Conservation (phyloP, 2,888 invertebrate genomes). For the Acleris literana region DNA sequence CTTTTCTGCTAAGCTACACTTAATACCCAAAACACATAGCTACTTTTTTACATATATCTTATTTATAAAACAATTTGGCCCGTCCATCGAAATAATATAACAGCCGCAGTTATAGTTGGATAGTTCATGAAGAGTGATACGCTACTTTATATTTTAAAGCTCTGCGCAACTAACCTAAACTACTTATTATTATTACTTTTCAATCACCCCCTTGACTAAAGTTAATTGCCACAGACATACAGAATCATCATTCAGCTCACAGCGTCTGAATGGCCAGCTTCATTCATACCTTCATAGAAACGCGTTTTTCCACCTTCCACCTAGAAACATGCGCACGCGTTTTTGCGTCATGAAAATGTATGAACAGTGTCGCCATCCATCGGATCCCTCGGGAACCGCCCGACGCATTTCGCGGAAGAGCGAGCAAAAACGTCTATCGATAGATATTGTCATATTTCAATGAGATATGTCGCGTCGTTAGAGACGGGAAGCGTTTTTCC, state of each 20-base stretch:
- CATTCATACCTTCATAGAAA: constrained; percentile 27
- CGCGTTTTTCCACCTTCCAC: constrained; percentile 21
- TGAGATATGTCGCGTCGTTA: constrained; percentile 26
- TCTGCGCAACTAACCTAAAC: no score
- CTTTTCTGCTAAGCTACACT: no score
- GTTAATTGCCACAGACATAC: not conserved
- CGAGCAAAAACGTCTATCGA: constrained; percentile 12
- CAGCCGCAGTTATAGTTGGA: no score
- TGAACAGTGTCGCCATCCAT: constrained; percentile 28
- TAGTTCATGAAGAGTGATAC: no score
- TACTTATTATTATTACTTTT: no score
- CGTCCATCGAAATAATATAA: no score
- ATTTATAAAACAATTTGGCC: no score
- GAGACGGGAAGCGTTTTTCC: constrained; percentile 24
- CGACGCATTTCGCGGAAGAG: constrained; percentile 17
- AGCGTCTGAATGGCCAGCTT: constrained; percentile 18
- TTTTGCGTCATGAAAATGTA: constrained; percentile 33
- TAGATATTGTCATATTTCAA: constrained; percentile 35
- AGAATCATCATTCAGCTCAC: not conserved
- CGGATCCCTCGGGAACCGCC: constrained; percentile 31
- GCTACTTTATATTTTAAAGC: no score
- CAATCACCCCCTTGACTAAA: no score
- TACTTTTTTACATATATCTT: no score
- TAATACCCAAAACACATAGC: no score
- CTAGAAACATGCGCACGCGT: constrained; percentile 29